phyloP scores from a whole-genome alignment of 2,113 vertebrate species.

The Vireo altiloquus region DNA sequence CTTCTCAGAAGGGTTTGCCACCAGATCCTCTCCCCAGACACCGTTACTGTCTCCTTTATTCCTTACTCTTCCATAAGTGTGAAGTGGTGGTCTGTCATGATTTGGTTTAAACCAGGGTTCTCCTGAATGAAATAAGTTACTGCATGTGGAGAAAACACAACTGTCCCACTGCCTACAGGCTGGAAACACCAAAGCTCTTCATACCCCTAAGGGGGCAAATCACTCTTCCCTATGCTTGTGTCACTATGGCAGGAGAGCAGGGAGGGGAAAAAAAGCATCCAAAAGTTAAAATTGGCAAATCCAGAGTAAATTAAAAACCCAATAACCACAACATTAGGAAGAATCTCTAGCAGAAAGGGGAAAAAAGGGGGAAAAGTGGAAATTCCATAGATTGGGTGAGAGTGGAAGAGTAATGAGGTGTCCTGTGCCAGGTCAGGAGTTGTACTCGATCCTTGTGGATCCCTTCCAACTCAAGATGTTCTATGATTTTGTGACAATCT shows the following conservation, averaged over 20 bases:
- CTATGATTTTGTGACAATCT: neutral
- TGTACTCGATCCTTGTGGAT: neutral
- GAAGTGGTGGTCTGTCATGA: neutral
- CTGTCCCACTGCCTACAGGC: too few relatives aligned
- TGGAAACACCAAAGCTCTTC: neutral
- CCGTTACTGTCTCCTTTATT: neutral
- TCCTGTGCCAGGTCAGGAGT: neutral
- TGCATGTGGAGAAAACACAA: neutral
- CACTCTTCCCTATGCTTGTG: too few relatives aligned
- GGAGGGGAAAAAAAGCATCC: fast-evolving
- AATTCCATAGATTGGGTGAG: neutral
- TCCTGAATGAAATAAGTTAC: neutral
- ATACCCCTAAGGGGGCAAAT: neutral
- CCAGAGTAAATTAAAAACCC: neutral
- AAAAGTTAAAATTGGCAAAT: neutral
- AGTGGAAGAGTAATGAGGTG: neutral
- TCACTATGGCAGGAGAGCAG: neutral
- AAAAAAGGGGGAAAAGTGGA: neutral
- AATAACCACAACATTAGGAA: neutral
- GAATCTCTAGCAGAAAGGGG: neutral
- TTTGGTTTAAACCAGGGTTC: neutral
- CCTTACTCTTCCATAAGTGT: neutral
- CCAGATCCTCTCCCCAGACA: neutral
- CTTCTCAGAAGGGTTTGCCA: neutral
- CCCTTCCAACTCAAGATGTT: neutral